Conservation (phyloP, 2,888 invertebrate species). For the Spisula solida region DNA sequence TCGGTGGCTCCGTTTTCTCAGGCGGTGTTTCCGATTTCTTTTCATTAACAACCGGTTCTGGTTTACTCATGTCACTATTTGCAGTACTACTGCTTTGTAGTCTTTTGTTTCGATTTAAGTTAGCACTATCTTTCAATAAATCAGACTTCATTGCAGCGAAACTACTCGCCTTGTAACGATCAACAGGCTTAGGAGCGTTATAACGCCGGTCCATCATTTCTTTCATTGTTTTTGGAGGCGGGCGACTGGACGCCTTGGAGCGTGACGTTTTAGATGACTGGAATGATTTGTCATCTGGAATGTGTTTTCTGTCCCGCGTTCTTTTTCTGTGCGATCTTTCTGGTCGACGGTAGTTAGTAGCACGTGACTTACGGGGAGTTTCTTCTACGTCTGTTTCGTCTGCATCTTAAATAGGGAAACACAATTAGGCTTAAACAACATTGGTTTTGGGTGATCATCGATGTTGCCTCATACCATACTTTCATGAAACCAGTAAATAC, state of each 20-base stretch:
- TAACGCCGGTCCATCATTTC: conserved; percentile 44
- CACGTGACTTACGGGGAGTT: conserved; percentile 17
- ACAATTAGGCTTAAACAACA: too few species aligned
- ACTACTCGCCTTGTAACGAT: conserved; percentile 59
- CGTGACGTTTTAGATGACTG: conserved; percentile 14
- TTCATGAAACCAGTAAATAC: too few species aligned
- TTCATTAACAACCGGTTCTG: neutral
- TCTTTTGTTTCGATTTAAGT: conserved; percentile 42
- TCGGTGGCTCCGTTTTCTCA: neutral
- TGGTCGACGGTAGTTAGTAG: neutral
- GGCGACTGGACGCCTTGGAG: conserved; percentile 2
- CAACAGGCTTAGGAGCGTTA: conserved; percentile 2
- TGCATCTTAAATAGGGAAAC: conserved; percentile 40
- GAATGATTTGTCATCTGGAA: conserved; percentile 42
- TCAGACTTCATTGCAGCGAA: conserved; percentile 63
- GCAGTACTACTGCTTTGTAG: neutral
- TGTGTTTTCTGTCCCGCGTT: conserved; percentile 23
- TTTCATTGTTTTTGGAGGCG: conserved; percentile 61
- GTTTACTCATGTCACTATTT: neutral
- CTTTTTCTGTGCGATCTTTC: conserved; percentile 14
- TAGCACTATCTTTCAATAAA: conserved; percentile 59
- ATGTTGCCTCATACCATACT: too few species aligned
- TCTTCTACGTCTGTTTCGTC: conserved; percentile 41
- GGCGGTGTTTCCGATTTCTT: neutral
- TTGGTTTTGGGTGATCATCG: too few species aligned